Base-by-base conservation (phyloP, 2,113 vertebrate species). In the Cinclus cinclus region DNA sequence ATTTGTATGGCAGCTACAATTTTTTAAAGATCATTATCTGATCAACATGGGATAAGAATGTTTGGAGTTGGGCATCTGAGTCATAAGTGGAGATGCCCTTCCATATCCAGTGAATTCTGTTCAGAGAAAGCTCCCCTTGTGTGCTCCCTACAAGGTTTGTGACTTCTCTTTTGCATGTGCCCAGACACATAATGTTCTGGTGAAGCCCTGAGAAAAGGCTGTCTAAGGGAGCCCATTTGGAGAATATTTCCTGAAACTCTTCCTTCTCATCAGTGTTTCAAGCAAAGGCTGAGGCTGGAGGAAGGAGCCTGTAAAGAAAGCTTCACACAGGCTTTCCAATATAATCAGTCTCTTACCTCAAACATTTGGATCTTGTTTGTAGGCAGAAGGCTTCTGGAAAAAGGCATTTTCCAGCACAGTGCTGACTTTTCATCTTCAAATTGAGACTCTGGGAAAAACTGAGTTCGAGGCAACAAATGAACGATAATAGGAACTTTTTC, bases 1-100 rank as follows among this genome's bases (percentile, higher is more conserved):
- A 19, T 41, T 81, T 75, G 0, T 2, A 37, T 88, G 79, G 63
- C 94, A 86, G 64, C 81, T 89, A 83, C 52, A 42, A 86, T 90
- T 96, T 96, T 95, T 94, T n/a, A 70, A 86, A 92, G 92, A 88
- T 86, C 71, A 39, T 83, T 93, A 85, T 88, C 93, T 95, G 84
- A 86, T 90, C 67, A 90, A 28, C 4, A 3, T 50, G 35, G 55
- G 60, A 47, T 67, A 65, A 85, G 56, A 86, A 95, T 93, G 88
- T 94, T 92, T 90, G 49, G 47, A 78, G 15, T 60, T 80, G 64
- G 81, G 24, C 5, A 5, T 55, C 75, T 42, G 68, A 83, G 70
- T 23, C 52, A 74, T 91, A 75, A 93, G 46, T 44, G 33, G 50
- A 86, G 83, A 86, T 67, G 79, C 79, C 30, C 46, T 86, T 74